Percentiles rank a stretch among this genome's conserved stretches.
These are phyloP conservation scores for Onychomys arenicola DNA, from an alignment of 2,797 vertebrate species.

Conservation along the genomic window DNA sequence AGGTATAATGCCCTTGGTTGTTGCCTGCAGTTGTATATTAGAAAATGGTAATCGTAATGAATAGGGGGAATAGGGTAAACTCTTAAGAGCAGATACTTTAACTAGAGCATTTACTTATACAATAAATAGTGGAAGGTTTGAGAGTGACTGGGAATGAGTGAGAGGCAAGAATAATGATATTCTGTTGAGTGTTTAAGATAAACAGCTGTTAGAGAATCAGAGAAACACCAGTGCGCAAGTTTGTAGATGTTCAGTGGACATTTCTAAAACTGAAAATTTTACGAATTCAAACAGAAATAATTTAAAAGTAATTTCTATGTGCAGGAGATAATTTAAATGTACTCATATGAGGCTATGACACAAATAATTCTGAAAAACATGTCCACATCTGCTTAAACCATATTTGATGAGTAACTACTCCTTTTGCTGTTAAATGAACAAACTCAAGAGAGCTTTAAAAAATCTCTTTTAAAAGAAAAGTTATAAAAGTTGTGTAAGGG, in stretches of 20 bases:
- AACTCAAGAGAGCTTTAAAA: not conserved
- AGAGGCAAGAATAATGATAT: not conserved
- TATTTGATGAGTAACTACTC: not conserved
- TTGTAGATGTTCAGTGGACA: not conserved
- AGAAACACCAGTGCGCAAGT: not conserved
- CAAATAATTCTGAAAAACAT: not conserved
- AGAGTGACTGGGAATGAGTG: no score
- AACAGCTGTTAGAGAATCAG: not conserved
- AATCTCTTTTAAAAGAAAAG: not conserved
- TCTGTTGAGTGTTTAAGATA: not conserved
- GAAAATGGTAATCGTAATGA: not conserved
- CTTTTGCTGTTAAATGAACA: not conserved
- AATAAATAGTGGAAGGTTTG: not conserved
- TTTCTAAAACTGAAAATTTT: not conserved
- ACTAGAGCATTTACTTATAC: not conserved
- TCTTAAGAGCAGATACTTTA: not conserved
- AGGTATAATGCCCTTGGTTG: not conserved
- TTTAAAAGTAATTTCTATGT: not conserved
- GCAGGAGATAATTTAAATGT: not conserved
- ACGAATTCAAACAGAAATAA: not conserved
- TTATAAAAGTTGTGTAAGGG: not conserved
- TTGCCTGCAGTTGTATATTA: not conserved
- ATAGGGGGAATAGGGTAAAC: not conserved
- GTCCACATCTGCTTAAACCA: not conserved
- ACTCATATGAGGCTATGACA: not conserved